Conservation (phyloP, 2,113 vertebrate genomes). For the Leucoraja erinaceus region DNA sequence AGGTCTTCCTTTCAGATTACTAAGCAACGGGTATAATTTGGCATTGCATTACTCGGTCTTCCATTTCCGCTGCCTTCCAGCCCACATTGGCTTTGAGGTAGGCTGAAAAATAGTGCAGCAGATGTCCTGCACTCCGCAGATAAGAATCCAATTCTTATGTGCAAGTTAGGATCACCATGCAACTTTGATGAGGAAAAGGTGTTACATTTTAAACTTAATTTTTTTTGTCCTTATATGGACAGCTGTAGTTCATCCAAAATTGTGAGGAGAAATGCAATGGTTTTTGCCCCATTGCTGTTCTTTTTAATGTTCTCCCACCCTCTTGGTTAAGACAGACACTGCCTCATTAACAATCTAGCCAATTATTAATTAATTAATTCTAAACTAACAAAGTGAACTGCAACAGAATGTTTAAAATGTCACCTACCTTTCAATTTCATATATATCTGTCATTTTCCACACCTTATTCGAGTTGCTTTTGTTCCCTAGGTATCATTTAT, state of each 20-base stretch:
- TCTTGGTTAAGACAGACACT: too few relatives aligned
- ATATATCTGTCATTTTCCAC: neutral
- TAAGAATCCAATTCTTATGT: neutral
- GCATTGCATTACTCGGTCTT: neutral
- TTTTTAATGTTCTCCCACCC: neutral
- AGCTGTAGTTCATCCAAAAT: neutral
- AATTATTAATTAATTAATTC: too few relatives aligned
- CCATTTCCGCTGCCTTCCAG: neutral
- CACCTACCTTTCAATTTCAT: neutral
- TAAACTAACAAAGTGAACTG: neutral
- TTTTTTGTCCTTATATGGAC: neutral
- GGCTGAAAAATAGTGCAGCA: neutral
- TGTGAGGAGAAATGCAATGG: neutral
- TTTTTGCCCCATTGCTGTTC: neutral
- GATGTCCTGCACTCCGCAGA: neutral
- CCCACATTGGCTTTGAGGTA: too few relatives aligned
- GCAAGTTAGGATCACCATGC: neutral
- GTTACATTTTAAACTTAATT: neutral
- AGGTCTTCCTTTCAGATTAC: neutral
- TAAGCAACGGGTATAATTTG: neutral
- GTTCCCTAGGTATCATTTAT: neutral
- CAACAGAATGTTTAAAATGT: neutral
- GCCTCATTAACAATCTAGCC: neutral
- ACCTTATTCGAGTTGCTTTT: neutral
- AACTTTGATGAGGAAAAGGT: neutral